Base-by-base conservation (phyloP, 2,888 invertebrate species). In the Cantharis lateralis region DNA sequence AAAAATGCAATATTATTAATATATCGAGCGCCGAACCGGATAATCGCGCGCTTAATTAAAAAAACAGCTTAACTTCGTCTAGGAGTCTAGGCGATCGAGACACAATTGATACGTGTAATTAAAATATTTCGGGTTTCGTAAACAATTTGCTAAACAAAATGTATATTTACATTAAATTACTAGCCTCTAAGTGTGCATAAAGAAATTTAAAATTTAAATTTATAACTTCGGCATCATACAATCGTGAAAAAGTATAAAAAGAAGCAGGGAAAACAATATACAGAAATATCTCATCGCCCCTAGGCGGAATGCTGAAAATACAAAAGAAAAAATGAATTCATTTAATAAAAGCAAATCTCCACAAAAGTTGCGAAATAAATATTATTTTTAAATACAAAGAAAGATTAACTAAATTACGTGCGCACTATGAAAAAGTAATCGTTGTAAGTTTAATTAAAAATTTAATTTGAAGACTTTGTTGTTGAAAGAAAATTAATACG, bases 181-280 rank as follows among this genome's bases (percentile, higher is more conserved):
- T 10, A 69, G 48, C n/a, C 61, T 18, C 48, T 16, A 16, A 66
- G 64, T 66, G 20, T 63, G 24, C 15, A 10, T 62, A 71, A 20
- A 32, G n/a, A 26, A 75, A 75, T 75, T 75, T 70, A 24, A 75
- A 75, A 70, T 75, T 75, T 66, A 64, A 75, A 75, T 75, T 75
- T 75, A 48, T 75, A 48, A 48, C 48, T 48, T 48, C 48, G 48
- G 48, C n/a, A 48, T n/a, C n/a, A n/a, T 48, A 48, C 48, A 48
- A 48, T 48, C 48, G 48, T 48, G 48, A 48, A 48, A 5, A 66
- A 66, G 64, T 66, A 66, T 63, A 68, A 15, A 15, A 28, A 24
- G 62, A 15, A 26, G 70, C 48, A 71, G 68, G 63, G 62, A 68
- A 75, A 75, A 72, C 72, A 75, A 75, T 68, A 75, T 68, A 71